Evolutionary conservation across 2,888 invertebrate genomes (phyloP).

Genomic region (Tachina grossa): DNA sequence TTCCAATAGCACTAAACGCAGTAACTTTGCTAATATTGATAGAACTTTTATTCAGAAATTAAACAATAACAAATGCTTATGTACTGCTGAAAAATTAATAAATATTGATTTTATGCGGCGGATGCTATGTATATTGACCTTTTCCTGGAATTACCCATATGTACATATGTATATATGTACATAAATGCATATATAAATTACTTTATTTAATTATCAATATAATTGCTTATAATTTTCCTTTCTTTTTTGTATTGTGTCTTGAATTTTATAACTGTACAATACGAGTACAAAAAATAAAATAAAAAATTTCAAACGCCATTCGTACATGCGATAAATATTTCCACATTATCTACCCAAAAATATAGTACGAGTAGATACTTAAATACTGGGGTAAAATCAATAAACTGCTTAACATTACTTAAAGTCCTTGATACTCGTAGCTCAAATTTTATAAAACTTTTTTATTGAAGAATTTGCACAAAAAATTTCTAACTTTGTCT

Average conservation of each 20-base stretch:
- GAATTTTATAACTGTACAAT: constrained; percentile 4
- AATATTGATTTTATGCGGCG: too few species aligned
- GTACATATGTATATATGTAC: too few species aligned
- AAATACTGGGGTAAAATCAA: constrained; percentile 41
- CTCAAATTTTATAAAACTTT: too few species aligned
- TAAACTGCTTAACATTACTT: neutral
- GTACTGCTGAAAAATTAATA: too few species aligned
- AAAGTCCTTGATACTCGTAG: neutral
- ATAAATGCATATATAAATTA: constrained; percentile 2
- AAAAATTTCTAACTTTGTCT: neutral
- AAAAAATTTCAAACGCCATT: neutral
- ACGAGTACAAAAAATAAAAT: neutral
- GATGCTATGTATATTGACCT: too few species aligned
- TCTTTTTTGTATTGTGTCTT: neutral
- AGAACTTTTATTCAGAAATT: too few species aligned
- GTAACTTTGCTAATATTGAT: too few species aligned
- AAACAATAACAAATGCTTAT: too few species aligned
- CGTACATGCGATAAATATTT: neutral
- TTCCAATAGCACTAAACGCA: too few species aligned
- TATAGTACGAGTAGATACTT: too few species aligned
- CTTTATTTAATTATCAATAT: constrained; percentile 38
- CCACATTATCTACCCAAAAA: neutral
- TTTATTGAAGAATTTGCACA: too few species aligned
- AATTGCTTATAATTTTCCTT: constrained; percentile 47
- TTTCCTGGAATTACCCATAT: too few species aligned